phyloP scores from a whole-genome alignment of 2,113 vertebrate genomes.

The Parus major region DNA sequence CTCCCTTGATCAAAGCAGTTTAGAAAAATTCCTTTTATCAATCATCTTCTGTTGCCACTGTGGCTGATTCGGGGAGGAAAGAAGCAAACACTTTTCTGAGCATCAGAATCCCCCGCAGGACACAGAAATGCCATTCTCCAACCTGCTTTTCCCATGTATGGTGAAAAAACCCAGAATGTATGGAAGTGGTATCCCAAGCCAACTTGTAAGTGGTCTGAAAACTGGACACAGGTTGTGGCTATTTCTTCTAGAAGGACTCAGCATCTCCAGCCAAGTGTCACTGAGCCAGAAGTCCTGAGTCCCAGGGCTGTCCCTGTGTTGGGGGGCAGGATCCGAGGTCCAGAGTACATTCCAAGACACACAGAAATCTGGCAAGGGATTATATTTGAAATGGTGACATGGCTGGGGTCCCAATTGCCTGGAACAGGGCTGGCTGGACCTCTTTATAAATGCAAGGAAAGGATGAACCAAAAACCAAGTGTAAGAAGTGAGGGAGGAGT shows the following conservation, averaged over 20 bases:
- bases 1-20: neutral
- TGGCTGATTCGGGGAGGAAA: neutral
- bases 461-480: conserved; percentile 20
- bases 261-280: neutral
- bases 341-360: neutral
- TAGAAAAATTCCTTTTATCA: neutral
- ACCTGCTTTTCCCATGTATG: neutral
- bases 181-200: neutral
- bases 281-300: neutral
- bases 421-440: neutral
- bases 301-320: neutral
- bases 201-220: neutral
- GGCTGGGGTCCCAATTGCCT: neutral
- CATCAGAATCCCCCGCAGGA: neutral
- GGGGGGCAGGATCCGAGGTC: accelerated
- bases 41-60: neutral
- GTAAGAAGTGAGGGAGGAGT: conserved; percentile 29
- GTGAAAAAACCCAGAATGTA: neutral
- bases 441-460: conserved; percentile 58
- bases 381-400: neutral
- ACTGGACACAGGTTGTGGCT: neutral
- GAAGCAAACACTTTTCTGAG: neutral
- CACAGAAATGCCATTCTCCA: neutral
- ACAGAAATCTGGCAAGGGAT: neutral
- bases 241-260: neutral